phyloP scores from a whole-genome alignment of 2,113 vertebrate species.

The Strix aluco region DNA sequence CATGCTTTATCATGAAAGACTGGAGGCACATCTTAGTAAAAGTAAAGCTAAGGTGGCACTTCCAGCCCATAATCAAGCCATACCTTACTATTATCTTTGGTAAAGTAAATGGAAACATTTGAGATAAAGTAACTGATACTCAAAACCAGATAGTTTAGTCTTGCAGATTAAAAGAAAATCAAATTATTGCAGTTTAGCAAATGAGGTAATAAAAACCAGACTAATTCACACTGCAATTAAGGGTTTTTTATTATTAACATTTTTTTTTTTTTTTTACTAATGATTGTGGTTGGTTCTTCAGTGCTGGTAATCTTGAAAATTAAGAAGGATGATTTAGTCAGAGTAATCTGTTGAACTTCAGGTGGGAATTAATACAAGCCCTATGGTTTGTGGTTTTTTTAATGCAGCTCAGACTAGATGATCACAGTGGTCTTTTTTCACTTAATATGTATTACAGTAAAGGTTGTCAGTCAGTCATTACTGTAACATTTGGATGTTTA shows the following conservation, averaged over 20 bases:
- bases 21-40: not conserved
- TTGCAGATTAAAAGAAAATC: not conserved
- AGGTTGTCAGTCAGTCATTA: not conserved
- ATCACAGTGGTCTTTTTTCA: not conserved
- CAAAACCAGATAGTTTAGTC: not conserved
- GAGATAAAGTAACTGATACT: not conserved
- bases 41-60: not conserved
- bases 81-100: not conserved
- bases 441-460: not conserved
- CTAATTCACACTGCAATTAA: not conserved
- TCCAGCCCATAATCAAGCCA: not conserved
- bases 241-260: not conserved
- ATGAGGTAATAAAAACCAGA: not conserved
- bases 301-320: not conserved
- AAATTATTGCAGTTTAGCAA: not conserved
- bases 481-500: not conserved
- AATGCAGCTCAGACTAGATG: not conserved
- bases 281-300: not conserved
- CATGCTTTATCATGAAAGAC: not conserved
- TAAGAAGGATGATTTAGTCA: not conserved
- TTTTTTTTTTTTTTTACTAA: not conserved
- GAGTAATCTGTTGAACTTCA: not conserved
- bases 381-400: not conserved
- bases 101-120: not conserved
- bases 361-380: not conserved